phyloP scores from a whole-genome alignment of 2,888 invertebrate genomes.

The Cyclophora punctaria region DNA sequence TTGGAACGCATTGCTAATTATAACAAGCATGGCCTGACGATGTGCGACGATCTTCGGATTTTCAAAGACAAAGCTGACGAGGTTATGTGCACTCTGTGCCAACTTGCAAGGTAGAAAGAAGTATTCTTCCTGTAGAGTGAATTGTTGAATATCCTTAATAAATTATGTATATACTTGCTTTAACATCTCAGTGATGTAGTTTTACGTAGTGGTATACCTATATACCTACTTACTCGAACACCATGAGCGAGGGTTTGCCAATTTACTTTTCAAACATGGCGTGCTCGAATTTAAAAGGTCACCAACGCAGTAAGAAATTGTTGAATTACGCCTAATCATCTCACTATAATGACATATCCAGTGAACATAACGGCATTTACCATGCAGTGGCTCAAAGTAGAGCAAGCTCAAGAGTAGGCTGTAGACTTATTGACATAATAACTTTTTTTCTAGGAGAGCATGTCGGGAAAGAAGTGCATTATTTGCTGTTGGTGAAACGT shows the following conservation, averaged over 20 bases:
- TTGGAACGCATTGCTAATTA: conserved; percentile 46
- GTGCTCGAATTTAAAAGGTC: too few species aligned
- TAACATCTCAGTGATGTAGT: not conserved
- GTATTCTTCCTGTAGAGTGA: not conserved
- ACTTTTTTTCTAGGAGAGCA: conserved; percentile 33
- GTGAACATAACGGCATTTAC: too few species aligned
- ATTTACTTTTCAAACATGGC: too few species aligned
- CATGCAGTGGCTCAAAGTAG: not conserved
- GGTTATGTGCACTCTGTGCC: conserved; percentile 41
- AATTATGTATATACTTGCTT: not conserved
- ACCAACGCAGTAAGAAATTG: too few species aligned
- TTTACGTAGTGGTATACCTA: too few species aligned
- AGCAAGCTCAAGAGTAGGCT: too few species aligned
- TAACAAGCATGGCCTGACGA: conserved; percentile 50
- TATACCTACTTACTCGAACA: too few species aligned
- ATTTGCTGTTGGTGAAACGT: conserved; percentile 49
- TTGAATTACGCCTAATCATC: too few species aligned
- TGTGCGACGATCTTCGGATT: conserved; percentile 50
- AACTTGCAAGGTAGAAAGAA: conserved; percentile 45
- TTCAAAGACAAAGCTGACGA: conserved; percentile 46
- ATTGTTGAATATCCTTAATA: not conserved
- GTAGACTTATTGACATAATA: not conserved
- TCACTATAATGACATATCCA: too few species aligned
- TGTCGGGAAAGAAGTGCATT: conserved; percentile 48
- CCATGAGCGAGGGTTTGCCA: too few species aligned